Percentiles rank a stretch among this genome's conserved stretches.
These are phyloP conservation scores for Halcyon chelicuti DNA, from an alignment of 2,797 vertebrate species.

Conservation along the genomic window DNA sequence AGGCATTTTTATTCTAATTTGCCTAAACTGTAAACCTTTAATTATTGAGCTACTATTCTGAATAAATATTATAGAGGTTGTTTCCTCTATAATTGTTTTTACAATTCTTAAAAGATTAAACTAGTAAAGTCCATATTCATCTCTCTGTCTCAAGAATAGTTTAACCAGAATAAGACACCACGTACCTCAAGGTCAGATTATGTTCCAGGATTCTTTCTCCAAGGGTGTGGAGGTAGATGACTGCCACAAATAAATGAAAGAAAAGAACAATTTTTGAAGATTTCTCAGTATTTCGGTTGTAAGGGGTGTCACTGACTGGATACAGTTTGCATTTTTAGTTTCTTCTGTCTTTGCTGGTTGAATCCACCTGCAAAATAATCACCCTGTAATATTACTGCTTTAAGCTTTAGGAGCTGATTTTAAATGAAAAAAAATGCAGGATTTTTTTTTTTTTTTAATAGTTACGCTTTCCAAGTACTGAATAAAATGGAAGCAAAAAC, in stretches of 20 bases:
- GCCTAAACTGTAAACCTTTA: not conserved
- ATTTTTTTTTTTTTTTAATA: not conserved
- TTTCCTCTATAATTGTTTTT: conserved; percentile 1
- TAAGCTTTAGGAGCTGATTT: not conserved
- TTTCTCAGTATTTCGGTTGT: not conserved
- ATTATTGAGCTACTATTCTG: conserved; percentile 3
- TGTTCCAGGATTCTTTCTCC: not conserved
- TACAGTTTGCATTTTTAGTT: not conserved
- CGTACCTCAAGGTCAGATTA: not conserved
- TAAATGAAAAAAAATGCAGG: not conserved
- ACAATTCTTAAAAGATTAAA: not conserved
- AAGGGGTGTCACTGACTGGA: not conserved
- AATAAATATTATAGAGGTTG: not conserved
- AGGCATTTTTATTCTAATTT: not conserved
- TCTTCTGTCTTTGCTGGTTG: not conserved
- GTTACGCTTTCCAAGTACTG: not conserved
- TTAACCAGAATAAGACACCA: not conserved
- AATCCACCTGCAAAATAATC: not conserved
- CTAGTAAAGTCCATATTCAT: not conserved
- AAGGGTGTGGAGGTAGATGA: not conserved
- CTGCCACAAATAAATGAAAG: not conserved
- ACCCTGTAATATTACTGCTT: not conserved
- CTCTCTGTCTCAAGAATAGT: not conserved
- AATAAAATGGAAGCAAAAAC: not conserved
- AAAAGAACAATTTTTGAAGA: not conserved